These are phyloP conservation scores for Tinamus guttatus DNA, from an alignment of 2,113 vertebrate genomes.

Conservation along the genomic window DNA sequence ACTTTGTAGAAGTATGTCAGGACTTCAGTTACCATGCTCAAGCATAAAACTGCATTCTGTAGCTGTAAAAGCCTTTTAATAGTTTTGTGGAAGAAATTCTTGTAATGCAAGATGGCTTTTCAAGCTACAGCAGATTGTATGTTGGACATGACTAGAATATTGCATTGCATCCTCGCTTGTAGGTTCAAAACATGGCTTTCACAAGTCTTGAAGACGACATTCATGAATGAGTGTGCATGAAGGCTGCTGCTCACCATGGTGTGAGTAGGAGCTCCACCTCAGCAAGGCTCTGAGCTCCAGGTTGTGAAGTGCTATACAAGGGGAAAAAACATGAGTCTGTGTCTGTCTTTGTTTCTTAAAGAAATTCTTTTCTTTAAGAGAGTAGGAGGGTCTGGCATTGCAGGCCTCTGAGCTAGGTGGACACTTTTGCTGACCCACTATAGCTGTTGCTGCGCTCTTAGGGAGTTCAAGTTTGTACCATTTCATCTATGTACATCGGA, in stretches of 20 bases:
- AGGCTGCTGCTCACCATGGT: background rate
- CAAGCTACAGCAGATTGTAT: fast-evolving
- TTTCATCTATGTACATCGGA: background rate
- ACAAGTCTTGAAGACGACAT: background rate
- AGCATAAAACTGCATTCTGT: background rate
- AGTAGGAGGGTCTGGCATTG: background rate
- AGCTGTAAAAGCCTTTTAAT: background rate
- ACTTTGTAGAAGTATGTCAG: background rate
- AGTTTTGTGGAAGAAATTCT: background rate
- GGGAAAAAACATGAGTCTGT: background rate
- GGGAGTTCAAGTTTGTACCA: background rate
- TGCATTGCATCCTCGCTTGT: background rate
- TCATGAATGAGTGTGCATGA: background rate
- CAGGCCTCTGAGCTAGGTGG: background rate
- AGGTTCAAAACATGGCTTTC: background rate
- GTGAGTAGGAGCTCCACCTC: background rate
- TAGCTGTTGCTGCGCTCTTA: background rate
- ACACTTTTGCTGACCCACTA: background rate
- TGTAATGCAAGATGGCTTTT: background rate
- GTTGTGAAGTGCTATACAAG: background rate
- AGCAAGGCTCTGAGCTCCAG: background rate
- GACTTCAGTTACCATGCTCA: background rate
- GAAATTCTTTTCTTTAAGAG: background rate
- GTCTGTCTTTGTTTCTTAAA: background rate
- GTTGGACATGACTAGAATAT: background rate